Evolutionary conservation across 2,888 invertebrate genomes (phyloP), one percentile per base, ranked within the genome.

Genomic region (Xanthia icteritia): DNA sequence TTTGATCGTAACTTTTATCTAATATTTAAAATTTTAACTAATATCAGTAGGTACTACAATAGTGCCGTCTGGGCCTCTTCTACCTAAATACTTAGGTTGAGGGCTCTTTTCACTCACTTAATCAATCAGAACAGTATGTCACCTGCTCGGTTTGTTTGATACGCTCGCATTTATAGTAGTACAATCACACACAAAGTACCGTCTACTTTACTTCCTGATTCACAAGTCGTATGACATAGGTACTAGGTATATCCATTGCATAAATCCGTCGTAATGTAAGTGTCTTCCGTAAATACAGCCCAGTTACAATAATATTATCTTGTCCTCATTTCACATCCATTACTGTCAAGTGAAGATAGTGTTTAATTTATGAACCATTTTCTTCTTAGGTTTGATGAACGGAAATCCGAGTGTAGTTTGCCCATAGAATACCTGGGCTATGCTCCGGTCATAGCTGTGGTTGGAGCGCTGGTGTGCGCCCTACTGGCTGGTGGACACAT

Each of bases 331-430:
- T 45, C 36, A 51, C 23, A 58, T 48, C 17, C 6, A 39, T n/a
- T 31, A 36, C 27, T 51, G 31, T 1, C n/a, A 56, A 36, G 51
- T 51, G 27, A 36, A 67, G 42, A 42, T n/a, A 60, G 8, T 31
- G 2, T 45, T 58, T 23, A 51, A 61, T 51, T 23, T 51, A 54
- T 42, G 2, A 58, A 31, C 6, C 0, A 54, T 70, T 68, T 56
- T 23, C 39, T 27, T 56, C 76, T 9, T 79, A 95, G 95, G 95
- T 94, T 92, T 78, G 95, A 95, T 73, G 95, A 95, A 78, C 91
- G 93, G 6, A 92, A 91, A 56, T 85, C 92, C 0, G 88, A 91
- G 17, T 95, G 95, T 78, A 90, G 90, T 23, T 75, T 92, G 42
- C 92, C 93, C 3, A 88, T 92, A 36, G 92, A 94, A 66, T 90